These are phyloP conservation scores for Bovichtus diacanthus DNA, from an alignment of 2,797 vertebrate species.

Conservation along the genomic window DNA sequence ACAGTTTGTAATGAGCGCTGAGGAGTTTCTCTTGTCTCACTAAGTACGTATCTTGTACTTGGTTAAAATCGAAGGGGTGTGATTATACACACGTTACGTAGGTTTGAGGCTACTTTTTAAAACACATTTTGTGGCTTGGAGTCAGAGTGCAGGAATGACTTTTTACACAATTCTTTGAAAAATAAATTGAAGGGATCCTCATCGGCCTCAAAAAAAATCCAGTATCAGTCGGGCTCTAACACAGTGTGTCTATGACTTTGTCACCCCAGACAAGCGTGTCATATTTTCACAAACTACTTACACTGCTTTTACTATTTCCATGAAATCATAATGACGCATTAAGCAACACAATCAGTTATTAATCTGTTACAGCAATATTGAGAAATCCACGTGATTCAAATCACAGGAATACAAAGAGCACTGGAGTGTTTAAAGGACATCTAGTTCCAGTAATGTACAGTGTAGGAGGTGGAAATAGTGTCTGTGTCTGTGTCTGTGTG, in stretches of 20 bases:
- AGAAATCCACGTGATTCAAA: conserved; percentile 31
- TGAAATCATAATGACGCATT: background rate
- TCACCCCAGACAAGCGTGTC: background rate
- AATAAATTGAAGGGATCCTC: background rate
- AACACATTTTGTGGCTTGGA: background rate
- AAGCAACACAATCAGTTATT: conserved; percentile 21
- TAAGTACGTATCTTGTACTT: background rate
- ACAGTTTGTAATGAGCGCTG: background rate
- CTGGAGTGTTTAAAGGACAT: conserved; percentile 10
- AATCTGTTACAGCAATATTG: background rate
- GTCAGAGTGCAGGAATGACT: background rate
- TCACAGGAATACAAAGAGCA: conserved; percentile 33
- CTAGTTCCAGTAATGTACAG: conserved; percentile 61
- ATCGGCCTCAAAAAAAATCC: background rate
- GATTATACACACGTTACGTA: background rate
- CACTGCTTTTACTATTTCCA: background rate
- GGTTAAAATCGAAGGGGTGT: background rate
- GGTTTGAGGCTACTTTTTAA: background rate
- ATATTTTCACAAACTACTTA: background rate
- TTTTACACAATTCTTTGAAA: background rate
- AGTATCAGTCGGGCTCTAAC: background rate
- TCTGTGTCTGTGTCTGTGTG: conserved; percentile 8
- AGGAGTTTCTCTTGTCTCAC: background rate
- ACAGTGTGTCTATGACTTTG: background rate
- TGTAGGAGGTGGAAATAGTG: conserved; percentile 39